Evolutionary conservation across 2,797 vertebrate species (phyloP), one percentile per base, ranked within the genome.

Genomic region (Darevskia nairensis): DNA sequence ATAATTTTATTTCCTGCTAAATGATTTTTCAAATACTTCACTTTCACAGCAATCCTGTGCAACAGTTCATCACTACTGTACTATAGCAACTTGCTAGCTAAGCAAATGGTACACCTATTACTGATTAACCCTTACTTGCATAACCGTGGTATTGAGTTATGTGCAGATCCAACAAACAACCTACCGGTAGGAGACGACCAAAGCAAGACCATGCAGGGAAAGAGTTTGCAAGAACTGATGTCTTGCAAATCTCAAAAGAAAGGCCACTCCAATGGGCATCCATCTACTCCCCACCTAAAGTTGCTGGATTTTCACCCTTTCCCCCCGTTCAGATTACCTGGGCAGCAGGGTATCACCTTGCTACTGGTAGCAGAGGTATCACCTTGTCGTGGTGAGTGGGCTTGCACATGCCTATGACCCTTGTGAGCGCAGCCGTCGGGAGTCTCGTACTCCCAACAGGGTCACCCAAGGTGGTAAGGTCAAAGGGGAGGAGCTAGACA

Each of bases 401-500:
- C 50, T 55, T 55, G 50, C 50, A 55, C 50, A 50, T 13, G 50
- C 50, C 50, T 55, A 55, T 55, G 50, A 55, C 50, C 50, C 50
- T 15, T 55, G 13, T 55, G 50, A 55, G 50, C 0, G 0, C 15
- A 15, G 13, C 3, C 1, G 13, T 1, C 50, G 0, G 50, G 13
- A 55, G 50, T 55, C 50, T 55, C 50, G 3, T 55, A 55, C 50
- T 55, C 50, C 50, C 13, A 55, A 55, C 50, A 55, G 3, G 13
- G 50, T 15, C 50, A 55, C 50, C 13, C 50, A 55, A 55, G 50
- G 50, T 55, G 50, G 13, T 13, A 55, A 4, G 3, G 50, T 55
- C 50, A 55, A 55, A 55, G 50, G 13, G 50, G 3, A 55, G 50
- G 50, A 55, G 50, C 50, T 55, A 55, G 13, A 55, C 50, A 55